Evolutionary conservation across 1,140 invertebrate species (phyloP), one percentile per base, ranked within the genome.

Genomic region (Ips nitidus): DNA sequence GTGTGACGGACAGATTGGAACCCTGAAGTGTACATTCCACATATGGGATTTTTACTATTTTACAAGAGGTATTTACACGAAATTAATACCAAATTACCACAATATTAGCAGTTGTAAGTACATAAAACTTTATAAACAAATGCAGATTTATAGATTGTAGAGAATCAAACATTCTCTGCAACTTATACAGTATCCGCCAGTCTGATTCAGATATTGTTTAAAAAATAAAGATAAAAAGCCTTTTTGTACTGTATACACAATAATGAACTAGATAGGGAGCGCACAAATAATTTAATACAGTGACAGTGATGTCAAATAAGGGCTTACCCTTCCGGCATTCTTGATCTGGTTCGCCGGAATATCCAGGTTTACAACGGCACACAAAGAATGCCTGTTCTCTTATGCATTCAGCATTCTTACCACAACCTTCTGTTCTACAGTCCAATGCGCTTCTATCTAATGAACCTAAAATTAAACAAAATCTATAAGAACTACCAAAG

Each of bases 381-480:
- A 90, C 88, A 81, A 93, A 94, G 75, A 88, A 87, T 67, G 89
- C 89, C 70, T 89, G 87, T 81, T 91, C 89, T 50, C 88, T 84
- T 68, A 93, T 86, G 79, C 93, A 95, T 79, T 91, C 87, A 1
- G 93, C 93, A 62, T 89, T 89, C 75, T 88, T 87, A 63, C 91
- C 92, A 82, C 93, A 95, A 58, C 92, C 93, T 38, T 86, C 86
- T 3, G 90, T 90, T 61, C 92, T 86, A 80, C 93, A 95, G 78
- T 95, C 93, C 39, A 87, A 82, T 63, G 86, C 81, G 74, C 86
- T 88, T 73, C 82, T 83, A 77, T 89, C 88, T 73, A 84, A 79
- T 63, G 84, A 85, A 83, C 90, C 90, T 91, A 73, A 70, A 77
- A 74, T 67, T 22, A 22, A 22, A 22, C 22, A 22, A 22, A 56